Base-by-base conservation (phyloP, 23 tunicate species). In the Oikopleura vanhoeffeni region DNA sequence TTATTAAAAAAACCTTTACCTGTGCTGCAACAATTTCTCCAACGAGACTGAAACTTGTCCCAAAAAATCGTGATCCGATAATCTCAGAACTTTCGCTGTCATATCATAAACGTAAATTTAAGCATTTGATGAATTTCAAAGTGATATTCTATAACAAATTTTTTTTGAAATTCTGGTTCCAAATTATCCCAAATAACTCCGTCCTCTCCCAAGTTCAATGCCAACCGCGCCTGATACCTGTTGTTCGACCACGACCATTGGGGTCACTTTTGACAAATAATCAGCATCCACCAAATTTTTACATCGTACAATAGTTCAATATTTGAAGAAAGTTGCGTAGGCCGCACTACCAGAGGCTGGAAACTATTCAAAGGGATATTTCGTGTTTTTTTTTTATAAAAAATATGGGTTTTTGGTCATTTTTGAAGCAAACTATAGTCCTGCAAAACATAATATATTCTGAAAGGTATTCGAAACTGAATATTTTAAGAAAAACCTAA, bases 61-160 rank as follows among this genome's bases (percentile, higher is more conserved):
- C n/a, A 93, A 87, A 85, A 82, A 87, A 57, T 90, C 94, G 82
- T 93, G 94, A 85, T 93, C 94, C 34, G 86, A 84, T 40, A 87
- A 39, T 3, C 87, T 86, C 0, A 60, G 57, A 0, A 85, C 60
- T 30, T 85, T 89, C 41, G 88, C 88, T 85, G 90, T 94, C 83
- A 93, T 83, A 84, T 93, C 95, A 57, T 83, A 86, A 42, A 93
- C 1, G 41, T 41, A 83, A 93, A 88, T 71, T 86, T 83, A 42
- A 93, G 49, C 39, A 79, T 83, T 57, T 93, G 98, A n/a, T 85
- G 76, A 64, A 85, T 84, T 85, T 93, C 98, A 83, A 93, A 93
- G 40, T 41, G 57, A 84, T 90, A 93, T 76, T 93, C 86, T 24
- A 93, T 39, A 28, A 85, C 85, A 42, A 93, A 84, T 4, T 84